A percentile compares a stretch with the other conserved stretches of the same genome.
Evolutionary conservation across 2,888 invertebrate species (phyloP).

Genomic region (Amiota communis): DNA sequence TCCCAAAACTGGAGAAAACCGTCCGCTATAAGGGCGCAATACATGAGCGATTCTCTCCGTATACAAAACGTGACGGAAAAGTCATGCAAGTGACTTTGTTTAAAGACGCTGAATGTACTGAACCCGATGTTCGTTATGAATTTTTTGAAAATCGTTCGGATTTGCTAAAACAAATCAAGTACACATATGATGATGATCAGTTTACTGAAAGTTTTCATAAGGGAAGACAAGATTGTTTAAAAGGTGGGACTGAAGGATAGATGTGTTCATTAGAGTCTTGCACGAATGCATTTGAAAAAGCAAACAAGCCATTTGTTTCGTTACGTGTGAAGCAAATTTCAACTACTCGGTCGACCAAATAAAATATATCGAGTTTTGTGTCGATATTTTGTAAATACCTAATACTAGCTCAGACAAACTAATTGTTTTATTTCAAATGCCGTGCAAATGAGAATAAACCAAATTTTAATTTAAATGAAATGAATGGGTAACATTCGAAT

Average conservation of each 20-base stretch:
- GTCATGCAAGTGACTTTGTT: slow-evolving; percentile 62
- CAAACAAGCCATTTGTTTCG: no score
- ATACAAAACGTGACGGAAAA: slow-evolving; percentile 81
- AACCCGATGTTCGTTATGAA: slow-evolving; percentile 75
- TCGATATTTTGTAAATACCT: no score
- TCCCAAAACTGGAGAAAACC: slow-evolving; percentile 81
- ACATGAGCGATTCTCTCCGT: slow-evolving; percentile 85
- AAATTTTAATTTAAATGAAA: no score
- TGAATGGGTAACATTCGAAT: not conserved
- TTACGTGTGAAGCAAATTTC: no score
- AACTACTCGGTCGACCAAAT: no score
- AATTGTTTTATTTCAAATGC: no score
- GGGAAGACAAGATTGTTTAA: slow-evolving; percentile 81
- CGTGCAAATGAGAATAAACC: no score
- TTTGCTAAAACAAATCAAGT: slow-evolving; percentile 75
- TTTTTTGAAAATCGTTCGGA: slow-evolving; percentile 81
- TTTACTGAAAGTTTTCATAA: slow-evolving; percentile 78
- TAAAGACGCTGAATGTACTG: slow-evolving; percentile 60
- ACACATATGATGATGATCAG: slow-evolving; percentile 75
- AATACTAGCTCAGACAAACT: no score
- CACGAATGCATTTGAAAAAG: no score
- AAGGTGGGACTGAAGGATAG: slow-evolving; percentile 74
- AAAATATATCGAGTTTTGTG: no score
- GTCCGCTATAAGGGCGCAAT: slow-evolving; percentile 83
- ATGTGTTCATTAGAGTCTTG: no score